A percentile compares a stretch with the other conserved stretches of the same genome.
Conservation (phyloP, 2,797 vertebrate genomes). For the Parotocinclus haroldoi region DNA sequence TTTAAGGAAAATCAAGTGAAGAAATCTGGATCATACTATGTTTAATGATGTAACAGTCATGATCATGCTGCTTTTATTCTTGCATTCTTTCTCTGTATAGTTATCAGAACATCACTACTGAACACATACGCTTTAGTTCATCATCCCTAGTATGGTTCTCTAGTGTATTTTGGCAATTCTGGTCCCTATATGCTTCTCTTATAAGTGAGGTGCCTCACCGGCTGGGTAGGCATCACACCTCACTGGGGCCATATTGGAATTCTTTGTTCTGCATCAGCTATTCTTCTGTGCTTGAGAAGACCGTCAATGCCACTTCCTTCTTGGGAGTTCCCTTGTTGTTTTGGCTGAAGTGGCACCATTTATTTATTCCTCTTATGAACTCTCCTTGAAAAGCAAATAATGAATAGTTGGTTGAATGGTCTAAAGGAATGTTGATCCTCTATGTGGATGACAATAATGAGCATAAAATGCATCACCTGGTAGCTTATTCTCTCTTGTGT, state of each 20-base stretch:
- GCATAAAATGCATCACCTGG: constrained; percentile 24
- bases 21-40: too few species aligned
- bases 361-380: constrained; percentile 18
- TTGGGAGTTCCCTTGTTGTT: constrained; percentile 32
- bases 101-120: too few species aligned
- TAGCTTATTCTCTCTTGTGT: too few species aligned
- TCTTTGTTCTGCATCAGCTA: constrained; percentile 48
- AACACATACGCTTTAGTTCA: not conserved
- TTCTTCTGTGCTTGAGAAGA: constrained; percentile 51
- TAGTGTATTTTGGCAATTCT: constrained; percentile 12
- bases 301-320: constrained; percentile 1
- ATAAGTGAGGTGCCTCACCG: constrained; percentile 23
- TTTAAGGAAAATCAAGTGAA: too few species aligned
- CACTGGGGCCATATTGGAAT: constrained; percentile 50
- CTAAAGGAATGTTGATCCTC: constrained; percentile 12
- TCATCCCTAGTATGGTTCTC: not conserved
- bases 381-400: constrained; percentile 29
- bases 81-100: too few species aligned
- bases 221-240: constrained; percentile 23
- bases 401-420: constrained; percentile 20
- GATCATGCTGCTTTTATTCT: too few species aligned
- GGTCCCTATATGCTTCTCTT: constrained; percentile 6
- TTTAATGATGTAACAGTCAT: too few species aligned
- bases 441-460: constrained; percentile 12
- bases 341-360: constrained; percentile 23